A percentile compares a stretch with the other conserved stretches of the same genome.
Evolutionary conservation across 2,888 invertebrate genomes (phyloP).

Genomic region (Polietes domitor): DNA sequence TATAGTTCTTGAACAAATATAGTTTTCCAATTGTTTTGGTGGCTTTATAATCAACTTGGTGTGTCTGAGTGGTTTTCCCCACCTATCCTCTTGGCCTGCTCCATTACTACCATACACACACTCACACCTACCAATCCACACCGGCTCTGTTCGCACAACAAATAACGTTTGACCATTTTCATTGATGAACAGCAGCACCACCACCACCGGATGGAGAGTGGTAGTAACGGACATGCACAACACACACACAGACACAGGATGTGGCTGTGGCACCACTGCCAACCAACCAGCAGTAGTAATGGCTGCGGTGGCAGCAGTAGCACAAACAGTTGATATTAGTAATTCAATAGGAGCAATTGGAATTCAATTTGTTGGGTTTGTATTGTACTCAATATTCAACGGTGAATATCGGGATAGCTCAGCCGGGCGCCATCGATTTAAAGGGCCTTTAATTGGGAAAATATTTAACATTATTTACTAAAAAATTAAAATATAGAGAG

Average conservation of each 20-base stretch:
- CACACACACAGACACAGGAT: not conserved
- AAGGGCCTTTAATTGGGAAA: slow-evolving; percentile 3
- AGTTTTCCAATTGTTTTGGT: slow-evolving; percentile 63
- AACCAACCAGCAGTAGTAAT: slow-evolving; percentile 1
- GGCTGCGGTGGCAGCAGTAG: slow-evolving; percentile 9
- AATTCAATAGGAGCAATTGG: slow-evolving; percentile 64
- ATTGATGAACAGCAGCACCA: slow-evolving; percentile 48
- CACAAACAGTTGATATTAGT: slow-evolving; percentile 51
- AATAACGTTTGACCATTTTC: slow-evolving; percentile 58
- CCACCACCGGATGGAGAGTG: slow-evolving; percentile 2
- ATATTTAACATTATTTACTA: not conserved
- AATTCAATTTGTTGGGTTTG: slow-evolving; percentile 60
- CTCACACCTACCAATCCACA: slow-evolving; percentile 22
- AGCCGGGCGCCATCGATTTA: not conserved
- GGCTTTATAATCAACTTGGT: slow-evolving; percentile 63
- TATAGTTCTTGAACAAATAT: slow-evolving; percentile 57
- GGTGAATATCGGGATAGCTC: slow-evolving; percentile 28
- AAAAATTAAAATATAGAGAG: too few species aligned
- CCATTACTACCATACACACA: slow-evolving; percentile 18
- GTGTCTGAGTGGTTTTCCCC: slow-evolving; percentile 53
- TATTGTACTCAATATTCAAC: slow-evolving; percentile 46
- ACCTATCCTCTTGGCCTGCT: not conserved
- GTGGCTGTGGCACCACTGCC: slow-evolving; percentile 6
- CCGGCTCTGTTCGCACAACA: slow-evolving; percentile 28
- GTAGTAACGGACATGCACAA: not conserved